Conservation (phyloP, 2,113 vertebrate species). For the Aramus guarauna region DNA sequence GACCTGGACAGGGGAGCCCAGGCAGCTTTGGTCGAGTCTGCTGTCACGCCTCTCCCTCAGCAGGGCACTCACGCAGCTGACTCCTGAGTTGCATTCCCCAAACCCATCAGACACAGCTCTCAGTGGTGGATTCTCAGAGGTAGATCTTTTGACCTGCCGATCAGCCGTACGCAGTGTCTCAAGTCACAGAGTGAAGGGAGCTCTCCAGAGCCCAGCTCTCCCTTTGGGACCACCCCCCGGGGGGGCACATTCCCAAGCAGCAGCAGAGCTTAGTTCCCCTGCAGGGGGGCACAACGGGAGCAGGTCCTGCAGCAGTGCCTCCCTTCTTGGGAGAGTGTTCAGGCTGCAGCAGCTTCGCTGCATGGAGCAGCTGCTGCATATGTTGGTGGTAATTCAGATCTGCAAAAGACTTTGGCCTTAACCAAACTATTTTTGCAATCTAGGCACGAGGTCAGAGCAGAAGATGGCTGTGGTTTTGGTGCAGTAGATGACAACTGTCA, state of each 20-base stretch:
- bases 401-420: background rate
- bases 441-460: background rate
- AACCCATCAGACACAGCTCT: background rate
- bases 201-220: background rate
- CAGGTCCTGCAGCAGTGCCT: background rate
- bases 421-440: background rate
- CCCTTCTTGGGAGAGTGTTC: background rate
- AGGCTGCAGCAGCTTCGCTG: background rate
- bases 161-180: rapidly evolving
- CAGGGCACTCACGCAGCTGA: background rate
- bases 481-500: background rate
- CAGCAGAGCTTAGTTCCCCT: background rate
- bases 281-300: rapidly evolving
- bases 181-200: background rate
- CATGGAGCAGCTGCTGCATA: rapidly evolving
- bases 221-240: rapidly evolving
- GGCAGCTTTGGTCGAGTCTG: background rate
- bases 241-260: no score
- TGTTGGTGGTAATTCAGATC: background rate
- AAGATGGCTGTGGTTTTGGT: background rate
- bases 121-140: background rate
- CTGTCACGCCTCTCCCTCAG: rapidly evolving
- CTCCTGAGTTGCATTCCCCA: background rate
- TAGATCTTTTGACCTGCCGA: background rate
- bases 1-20: background rate